phyloP scores from a whole-genome alignment of 37 sponge, comb jelly and placozoan genomes.

The Beroe forskalii region DNA sequence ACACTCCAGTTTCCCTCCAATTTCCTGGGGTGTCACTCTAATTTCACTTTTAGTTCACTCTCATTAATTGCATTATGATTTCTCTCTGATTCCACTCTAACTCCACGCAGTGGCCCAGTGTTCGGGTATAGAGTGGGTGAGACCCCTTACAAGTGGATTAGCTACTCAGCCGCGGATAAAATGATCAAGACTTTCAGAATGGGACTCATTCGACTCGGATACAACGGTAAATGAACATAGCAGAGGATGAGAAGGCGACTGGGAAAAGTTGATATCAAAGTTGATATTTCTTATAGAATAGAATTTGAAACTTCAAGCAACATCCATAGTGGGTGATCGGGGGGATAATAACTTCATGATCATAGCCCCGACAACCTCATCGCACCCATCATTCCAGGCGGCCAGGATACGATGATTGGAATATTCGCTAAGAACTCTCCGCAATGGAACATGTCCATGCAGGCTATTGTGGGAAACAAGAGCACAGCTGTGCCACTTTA shows the following conservation, averaged over 20 bases:
- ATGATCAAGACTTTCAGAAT: background rate
- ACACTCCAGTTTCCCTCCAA: too few species aligned
- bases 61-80: too few species aligned
- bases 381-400: background rate
- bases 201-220: background rate
- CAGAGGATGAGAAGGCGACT: too few species aligned
- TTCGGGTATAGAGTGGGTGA: conserved; percentile 27
- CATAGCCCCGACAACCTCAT: background rate
- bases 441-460: conserved; percentile 56
- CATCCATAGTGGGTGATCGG: too few species aligned
- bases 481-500: conserved; percentile 30
- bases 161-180: background rate
- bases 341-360: too few species aligned
- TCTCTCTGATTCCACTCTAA: too few species aligned
- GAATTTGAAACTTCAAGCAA: too few species aligned
- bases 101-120: conserved; percentile 41
- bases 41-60: too few species aligned
- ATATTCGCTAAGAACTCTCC: conserved; percentile 62
- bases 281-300: too few species aligned
- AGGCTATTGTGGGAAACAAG: background rate
- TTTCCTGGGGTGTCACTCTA: too few species aligned
- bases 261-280: too few species aligned
- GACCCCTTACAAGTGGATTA: conserved; percentile 41
- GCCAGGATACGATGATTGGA: background rate
- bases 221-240: background rate